A percentile compares a stretch with the other conserved stretches of the same genome.
Evolutionary conservation across 2,888 invertebrate species (phyloP).

Genomic region (Acrocera orbiculus): DNA sequence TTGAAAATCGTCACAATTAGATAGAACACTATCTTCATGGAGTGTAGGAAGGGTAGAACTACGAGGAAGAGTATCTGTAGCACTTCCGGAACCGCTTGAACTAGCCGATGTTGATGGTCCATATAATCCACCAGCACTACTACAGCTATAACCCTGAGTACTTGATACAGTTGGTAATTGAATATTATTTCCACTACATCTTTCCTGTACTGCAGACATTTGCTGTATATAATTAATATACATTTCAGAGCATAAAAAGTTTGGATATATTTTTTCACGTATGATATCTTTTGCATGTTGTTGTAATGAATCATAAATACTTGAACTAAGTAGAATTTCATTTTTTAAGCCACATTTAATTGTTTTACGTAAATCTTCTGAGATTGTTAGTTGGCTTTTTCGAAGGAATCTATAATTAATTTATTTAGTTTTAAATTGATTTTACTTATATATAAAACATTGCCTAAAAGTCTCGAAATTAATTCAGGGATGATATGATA

Average conservation of each 20-base stretch:
- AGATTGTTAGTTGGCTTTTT: slow-evolving; percentile 64
- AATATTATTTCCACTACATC: slow-evolving; percentile 17
- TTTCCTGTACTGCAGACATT: slow-evolving; percentile 35
- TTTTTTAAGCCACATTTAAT: slow-evolving; percentile 58
- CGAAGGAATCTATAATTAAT: slow-evolving; percentile 58
- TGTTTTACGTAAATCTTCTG: slow-evolving; percentile 60
- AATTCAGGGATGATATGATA: background rate
- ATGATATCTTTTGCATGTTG: slow-evolving; percentile 63
- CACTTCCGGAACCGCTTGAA: slow-evolving; percentile 30
- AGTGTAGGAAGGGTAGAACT: slow-evolving; percentile 56
- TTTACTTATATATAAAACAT: too few species aligned
- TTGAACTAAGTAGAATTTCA: slow-evolving; percentile 49
- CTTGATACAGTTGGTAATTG: too few species aligned
- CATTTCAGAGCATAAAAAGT: slow-evolving; percentile 82
- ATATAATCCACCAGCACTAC: slow-evolving; percentile 17
- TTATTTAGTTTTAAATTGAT: too few species aligned
- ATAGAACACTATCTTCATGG: slow-evolving; percentile 68
- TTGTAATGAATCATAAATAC: slow-evolving; percentile 74
- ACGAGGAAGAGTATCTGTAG: slow-evolving; percentile 33
- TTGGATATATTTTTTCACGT: slow-evolving; percentile 74
- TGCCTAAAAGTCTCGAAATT: too few species aligned
- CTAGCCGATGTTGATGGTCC: slow-evolving; percentile 30
- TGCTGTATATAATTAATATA: slow-evolving; percentile 72
- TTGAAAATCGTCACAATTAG: slow-evolving; percentile 29
- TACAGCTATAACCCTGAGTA: too few species aligned